phyloP scores from a whole-genome alignment of 2,888 invertebrate genomes.

The Tryphoninae sp. region DNA sequence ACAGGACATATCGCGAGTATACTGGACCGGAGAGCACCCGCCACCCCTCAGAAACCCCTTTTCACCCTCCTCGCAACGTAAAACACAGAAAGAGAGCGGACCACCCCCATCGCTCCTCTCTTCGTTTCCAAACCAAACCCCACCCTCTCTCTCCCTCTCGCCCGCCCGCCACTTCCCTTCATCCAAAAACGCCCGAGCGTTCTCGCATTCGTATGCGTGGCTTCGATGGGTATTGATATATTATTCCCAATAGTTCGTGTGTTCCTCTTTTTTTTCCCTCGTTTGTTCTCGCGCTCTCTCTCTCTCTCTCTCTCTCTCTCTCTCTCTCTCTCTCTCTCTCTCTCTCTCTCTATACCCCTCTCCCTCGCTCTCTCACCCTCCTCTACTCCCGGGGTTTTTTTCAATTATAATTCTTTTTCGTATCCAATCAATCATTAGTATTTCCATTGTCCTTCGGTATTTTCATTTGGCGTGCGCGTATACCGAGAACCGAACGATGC shows the following conservation, averaged over 20 bases:
- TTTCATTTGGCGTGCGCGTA: slow-evolving; percentile 79
- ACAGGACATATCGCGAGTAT: slow-evolving; percentile 54
- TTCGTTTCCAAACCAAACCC: slow-evolving; percentile 64
- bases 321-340: slow-evolving; percentile 14
- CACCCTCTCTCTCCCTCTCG: slow-evolving; percentile 8
- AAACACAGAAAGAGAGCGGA: slow-evolving; percentile 44
- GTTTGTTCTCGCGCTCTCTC: slow-evolving; percentile 39
- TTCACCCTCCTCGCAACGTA: slow-evolving; percentile 36
- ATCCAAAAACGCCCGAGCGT: slow-evolving; percentile 61
- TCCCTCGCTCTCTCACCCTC: slow-evolving; percentile 28
- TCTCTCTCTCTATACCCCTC: neutral
- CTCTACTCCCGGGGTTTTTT: slow-evolving; percentile 79
- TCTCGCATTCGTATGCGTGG: slow-evolving; percentile 80
- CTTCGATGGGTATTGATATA: slow-evolving; percentile 81
- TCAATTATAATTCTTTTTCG: slow-evolving; percentile 82
- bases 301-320: slow-evolving; percentile 38
- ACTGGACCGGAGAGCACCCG: slow-evolving; percentile 45
- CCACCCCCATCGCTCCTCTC: slow-evolving; percentile 63
- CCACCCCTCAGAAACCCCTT: slow-evolving; percentile 28
- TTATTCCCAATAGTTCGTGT: slow-evolving; percentile 81
- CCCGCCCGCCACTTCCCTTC: slow-evolving; percentile 38
- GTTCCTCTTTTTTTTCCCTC: slow-evolving; percentile 69
- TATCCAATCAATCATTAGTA: slow-evolving; percentile 82
- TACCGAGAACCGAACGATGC: slow-evolving; percentile 68
- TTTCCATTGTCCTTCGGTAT: slow-evolving; percentile 82